phyloP scores from a whole-genome alignment of 1,140 invertebrate species.

The Drosophila dunni region DNA sequence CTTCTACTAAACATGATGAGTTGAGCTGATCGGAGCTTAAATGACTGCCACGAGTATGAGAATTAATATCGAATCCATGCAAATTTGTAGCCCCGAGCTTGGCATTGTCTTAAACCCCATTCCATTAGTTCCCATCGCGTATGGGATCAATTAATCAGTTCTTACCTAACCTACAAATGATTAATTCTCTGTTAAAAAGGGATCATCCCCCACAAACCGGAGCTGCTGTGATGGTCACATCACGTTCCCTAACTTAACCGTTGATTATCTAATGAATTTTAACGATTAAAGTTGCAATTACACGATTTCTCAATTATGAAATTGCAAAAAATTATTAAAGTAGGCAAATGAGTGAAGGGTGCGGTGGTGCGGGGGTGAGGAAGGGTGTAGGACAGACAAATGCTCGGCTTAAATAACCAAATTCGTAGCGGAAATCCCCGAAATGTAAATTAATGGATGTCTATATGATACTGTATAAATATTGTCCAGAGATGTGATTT shows the following conservation, averaged over 20 bases:
- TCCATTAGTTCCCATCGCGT: slow-evolving; percentile 23
- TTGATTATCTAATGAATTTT: slow-evolving; percentile 45
- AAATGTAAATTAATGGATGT: slow-evolving; percentile 79
- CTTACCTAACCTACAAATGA: slow-evolving; percentile 3
- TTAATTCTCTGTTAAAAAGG: slow-evolving; percentile 1
- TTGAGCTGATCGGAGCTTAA: slow-evolving; percentile 11
- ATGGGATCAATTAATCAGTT: slow-evolving; percentile 12
- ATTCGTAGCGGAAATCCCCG: slow-evolving; percentile 68
- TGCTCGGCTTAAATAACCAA: slow-evolving; percentile 8
- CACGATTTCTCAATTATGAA: slow-evolving; percentile 75
- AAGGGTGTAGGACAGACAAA: not conserved
- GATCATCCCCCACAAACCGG: slow-evolving; percentile 18
- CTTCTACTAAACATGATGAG: not conserved
- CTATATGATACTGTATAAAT: slow-evolving; percentile 51
- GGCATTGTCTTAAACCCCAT: slow-evolving; percentile 48
- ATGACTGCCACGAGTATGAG: slow-evolving; percentile 1
- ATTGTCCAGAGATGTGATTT: slow-evolving; percentile 35
- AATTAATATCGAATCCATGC: slow-evolving; percentile 14
- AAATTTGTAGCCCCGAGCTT: slow-evolving; percentile 7
- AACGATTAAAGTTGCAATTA: slow-evolving; percentile 57
- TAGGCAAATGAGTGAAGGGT: slow-evolving; percentile 8
- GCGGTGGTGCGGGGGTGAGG: not conserved
- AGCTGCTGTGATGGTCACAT: slow-evolving; percentile 23
- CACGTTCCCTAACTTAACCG: slow-evolving; percentile 4
- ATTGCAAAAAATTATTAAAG: slow-evolving; percentile 48